Evolutionary conservation across 2,888 invertebrate genomes (phyloP).

Genomic region (Eristalis intricaria): DNA sequence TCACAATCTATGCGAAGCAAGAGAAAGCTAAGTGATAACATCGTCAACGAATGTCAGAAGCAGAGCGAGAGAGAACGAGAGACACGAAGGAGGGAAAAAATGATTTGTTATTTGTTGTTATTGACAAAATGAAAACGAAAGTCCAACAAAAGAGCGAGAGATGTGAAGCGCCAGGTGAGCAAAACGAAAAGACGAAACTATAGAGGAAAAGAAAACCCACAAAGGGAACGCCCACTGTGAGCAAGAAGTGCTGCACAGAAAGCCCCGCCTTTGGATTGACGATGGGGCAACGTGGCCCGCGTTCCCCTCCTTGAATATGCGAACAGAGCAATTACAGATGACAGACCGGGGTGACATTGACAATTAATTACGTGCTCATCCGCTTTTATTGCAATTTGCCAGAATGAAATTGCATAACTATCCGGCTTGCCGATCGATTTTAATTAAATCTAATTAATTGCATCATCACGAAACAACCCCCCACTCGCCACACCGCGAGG

Average conservation of each 20-base stretch:
- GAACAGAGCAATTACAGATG: constrained; percentile 49
- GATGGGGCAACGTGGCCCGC: constrained; percentile 30
- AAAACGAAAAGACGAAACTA: constrained; percentile 31
- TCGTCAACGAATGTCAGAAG: not conserved
- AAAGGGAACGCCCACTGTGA: constrained; percentile 42
- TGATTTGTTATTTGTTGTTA: constrained; percentile 67
- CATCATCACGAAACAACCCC: constrained; percentile 45
- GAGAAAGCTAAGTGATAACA: constrained; percentile 21
- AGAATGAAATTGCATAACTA: constrained; percentile 42
- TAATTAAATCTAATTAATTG: constrained; percentile 71
- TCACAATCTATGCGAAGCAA: not conserved
- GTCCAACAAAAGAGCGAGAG: constrained; percentile 57
- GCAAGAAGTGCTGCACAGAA: not conserved
- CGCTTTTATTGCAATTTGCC: constrained; percentile 19
- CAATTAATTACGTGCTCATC: constrained; percentile 54
- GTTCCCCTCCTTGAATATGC: not conserved
- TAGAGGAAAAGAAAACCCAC: not conserved
- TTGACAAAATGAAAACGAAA: constrained; percentile 70
- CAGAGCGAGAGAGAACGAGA: not conserved
- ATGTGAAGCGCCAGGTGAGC: constrained; percentile 21
- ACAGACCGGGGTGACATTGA: constrained; percentile 47
- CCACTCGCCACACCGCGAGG: not conserved
- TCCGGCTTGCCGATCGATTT: constrained; percentile 61
- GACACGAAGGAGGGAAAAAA: constrained; percentile 1
- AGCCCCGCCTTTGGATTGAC: constrained; percentile 59